phyloP scores from a whole-genome alignment of 2,797 vertebrate species.

The Cirrhinus mrigala region DNA sequence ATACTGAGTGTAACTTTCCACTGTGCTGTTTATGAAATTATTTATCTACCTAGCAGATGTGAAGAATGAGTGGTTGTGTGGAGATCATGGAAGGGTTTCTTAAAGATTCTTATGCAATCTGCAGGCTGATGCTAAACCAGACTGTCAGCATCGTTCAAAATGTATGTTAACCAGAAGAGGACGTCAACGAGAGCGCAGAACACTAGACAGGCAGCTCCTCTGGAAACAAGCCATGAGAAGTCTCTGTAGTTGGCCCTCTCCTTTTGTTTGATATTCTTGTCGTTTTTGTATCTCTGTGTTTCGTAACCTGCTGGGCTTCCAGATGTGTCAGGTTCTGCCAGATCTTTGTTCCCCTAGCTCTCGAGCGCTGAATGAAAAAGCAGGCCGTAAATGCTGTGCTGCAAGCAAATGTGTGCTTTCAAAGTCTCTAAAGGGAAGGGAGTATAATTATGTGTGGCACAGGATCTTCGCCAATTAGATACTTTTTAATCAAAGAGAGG shows the following conservation, averaged over 20 bases:
- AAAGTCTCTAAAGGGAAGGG: constrained; percentile 41
- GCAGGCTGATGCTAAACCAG: constrained; percentile 21
- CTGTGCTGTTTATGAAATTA: constrained; percentile 2
- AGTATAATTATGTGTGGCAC: constrained; percentile 55
- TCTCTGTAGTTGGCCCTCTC: constrained; percentile 26
- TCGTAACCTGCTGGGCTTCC: constrained; percentile 43
- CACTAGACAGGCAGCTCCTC: constrained; percentile 45
- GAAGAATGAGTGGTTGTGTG: neutral
- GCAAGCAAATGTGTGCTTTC: constrained; percentile 37
- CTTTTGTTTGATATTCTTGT: constrained; percentile 42
- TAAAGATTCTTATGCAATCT: constrained; percentile 19
- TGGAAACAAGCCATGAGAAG: constrained; percentile 42
- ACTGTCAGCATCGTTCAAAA: constrained; percentile 59
- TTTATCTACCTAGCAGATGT: neutral
- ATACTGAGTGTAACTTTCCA: constrained; percentile 18
- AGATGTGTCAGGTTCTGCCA: constrained; percentile 33
- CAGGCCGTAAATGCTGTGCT: constrained; percentile 35
- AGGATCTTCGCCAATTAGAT: constrained; percentile 55
- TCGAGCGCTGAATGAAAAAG: constrained; percentile 37
- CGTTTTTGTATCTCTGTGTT: constrained; percentile 28
- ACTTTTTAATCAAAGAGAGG: constrained; percentile 37
- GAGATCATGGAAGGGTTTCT: constrained; percentile 7
- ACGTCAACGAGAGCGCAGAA: constrained; percentile 22
- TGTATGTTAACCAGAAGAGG: constrained; percentile 24
- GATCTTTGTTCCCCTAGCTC: constrained; percentile 11